phyloP scores from a whole-genome alignment of 2,888 invertebrate species.

The Neuroscelio doddi region DNA sequence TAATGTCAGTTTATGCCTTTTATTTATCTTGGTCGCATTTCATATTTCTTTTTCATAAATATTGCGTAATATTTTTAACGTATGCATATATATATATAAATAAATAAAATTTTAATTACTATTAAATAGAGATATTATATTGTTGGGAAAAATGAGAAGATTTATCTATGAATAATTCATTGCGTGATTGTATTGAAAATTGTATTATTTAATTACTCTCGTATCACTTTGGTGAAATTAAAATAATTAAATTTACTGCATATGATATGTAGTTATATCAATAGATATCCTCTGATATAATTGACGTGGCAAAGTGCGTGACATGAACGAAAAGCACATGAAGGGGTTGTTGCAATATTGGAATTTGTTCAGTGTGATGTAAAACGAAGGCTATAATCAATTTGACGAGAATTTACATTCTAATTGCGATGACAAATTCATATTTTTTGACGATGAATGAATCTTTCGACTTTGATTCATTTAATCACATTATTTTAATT shows the following conservation, averaged over 20 bases:
- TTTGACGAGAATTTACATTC: not conserved
- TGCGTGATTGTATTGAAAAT: not conserved
- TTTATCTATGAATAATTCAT: too few relatives aligned
- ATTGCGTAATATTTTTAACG: too few relatives aligned
- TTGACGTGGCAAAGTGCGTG: constrained; percentile 1
- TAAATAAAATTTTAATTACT: too few relatives aligned
- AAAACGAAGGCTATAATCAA: not conserved
- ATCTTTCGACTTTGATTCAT: not conserved
- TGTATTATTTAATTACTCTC: not conserved
- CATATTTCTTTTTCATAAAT: too few relatives aligned
- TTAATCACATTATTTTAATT: not conserved
- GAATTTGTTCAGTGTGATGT: not conserved
- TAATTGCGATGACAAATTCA: constrained; percentile 5
- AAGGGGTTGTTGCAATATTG: not conserved
- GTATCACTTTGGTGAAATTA: constrained; percentile 1
- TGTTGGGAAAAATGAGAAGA: too few relatives aligned
- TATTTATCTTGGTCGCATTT: too few relatives aligned
- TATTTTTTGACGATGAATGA: not conserved
- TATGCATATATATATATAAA: too few relatives aligned
- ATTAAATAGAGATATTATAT: too few relatives aligned
- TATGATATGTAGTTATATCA: constrained; percentile 2
- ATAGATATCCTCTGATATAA: not conserved
- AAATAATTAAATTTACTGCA: constrained; percentile 3
- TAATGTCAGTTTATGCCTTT: too few relatives aligned
- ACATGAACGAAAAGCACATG: constrained; percentile 8